Conservation (phyloP, 2,888 invertebrate species). For the Halictus ligatus region DNA sequence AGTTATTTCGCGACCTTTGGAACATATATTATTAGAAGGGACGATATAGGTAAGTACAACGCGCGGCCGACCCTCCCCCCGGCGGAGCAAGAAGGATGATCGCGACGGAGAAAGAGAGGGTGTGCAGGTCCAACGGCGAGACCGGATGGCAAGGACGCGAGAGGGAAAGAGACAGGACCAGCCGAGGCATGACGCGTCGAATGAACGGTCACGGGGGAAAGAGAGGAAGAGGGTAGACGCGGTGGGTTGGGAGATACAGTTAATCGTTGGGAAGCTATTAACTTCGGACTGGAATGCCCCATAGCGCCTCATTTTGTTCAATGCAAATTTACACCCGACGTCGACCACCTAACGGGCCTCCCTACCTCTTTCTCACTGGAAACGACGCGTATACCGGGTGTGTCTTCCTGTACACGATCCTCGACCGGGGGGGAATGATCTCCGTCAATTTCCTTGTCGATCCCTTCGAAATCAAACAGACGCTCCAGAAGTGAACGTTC, state of each 20-base stretch:
- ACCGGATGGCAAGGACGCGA: conserved; percentile 12
- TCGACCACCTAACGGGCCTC: conserved; percentile 67
- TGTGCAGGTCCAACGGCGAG: conserved; percentile 35
- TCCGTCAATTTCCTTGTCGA: not conserved
- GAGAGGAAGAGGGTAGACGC: conserved; percentile 49
- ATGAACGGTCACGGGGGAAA: conserved; percentile 57
- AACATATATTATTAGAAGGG: conserved; percentile 78
- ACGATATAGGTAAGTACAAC: conserved; percentile 70
- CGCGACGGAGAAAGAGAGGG: not conserved
- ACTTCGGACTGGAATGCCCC: conserved; percentile 82
- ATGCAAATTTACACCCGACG: conserved; percentile 80
- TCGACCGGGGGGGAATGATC: not conserved
- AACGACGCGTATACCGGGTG: conserved; percentile 65
- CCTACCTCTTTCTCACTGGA: conserved; percentile 61
- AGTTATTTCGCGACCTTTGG: conserved; percentile 79
- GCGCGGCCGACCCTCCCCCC: conserved; percentile 55
- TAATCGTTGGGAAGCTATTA: conserved; percentile 83
- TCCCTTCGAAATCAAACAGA: not conserved
- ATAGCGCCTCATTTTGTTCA: conserved; percentile 82
- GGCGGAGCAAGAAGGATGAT: conserved; percentile 49
- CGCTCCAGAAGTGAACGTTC: too few relatives aligned
- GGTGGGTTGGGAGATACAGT: conserved; percentile 76
- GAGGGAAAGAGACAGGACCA: conserved; percentile 52
- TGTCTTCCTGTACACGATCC: conserved; percentile 1
- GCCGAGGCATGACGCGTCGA: conserved; percentile 50